phyloP scores from a whole-genome alignment of 2,797 vertebrate genomes.

The Carapus acus region DNA sequence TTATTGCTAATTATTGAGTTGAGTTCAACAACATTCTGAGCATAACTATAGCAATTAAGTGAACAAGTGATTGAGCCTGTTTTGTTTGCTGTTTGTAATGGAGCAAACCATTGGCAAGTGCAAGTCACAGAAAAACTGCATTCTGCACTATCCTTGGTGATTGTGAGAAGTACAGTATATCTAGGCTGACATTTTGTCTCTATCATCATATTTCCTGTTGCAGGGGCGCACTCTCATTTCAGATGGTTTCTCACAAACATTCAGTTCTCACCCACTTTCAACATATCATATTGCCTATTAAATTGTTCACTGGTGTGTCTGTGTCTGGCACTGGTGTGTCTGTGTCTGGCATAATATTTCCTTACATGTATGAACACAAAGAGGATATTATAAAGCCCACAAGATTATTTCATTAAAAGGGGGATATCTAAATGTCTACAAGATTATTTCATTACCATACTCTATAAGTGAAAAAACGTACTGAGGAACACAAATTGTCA shows the following conservation, averaged over 20 bases:
- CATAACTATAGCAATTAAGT: too few species aligned
- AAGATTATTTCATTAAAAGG: too few species aligned
- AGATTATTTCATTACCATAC: not conserved
- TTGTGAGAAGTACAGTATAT: conserved; percentile 21
- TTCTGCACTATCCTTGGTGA: conserved; percentile 22
- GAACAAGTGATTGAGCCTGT: too few species aligned
- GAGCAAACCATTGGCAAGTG: not conserved
- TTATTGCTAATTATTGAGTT: too few species aligned
- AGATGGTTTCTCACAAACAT: conserved; percentile 11
- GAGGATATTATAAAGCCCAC: not conserved
- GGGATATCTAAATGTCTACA: too few species aligned
- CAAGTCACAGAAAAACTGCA: not conserved
- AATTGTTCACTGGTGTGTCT: conserved; percentile 1
- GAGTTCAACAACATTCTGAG: too few species aligned
- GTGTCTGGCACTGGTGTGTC: not conserved
- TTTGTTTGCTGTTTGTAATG: too few species aligned
- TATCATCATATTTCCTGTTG: conserved; percentile 63
- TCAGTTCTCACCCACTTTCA: conserved; percentile 30
- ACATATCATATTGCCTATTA: conserved; percentile 16
- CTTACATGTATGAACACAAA: not conserved
- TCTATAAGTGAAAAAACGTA: conserved; percentile 4
- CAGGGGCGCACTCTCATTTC: conserved; percentile 33
- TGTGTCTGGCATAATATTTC: not conserved
- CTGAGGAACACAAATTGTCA: conserved; percentile 6
- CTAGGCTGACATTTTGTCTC: conserved; percentile 67